These are phyloP conservation scores for Ardeotis arabs DNA, from an alignment of 2,113 vertebrate species.

Conservation along the genomic window DNA sequence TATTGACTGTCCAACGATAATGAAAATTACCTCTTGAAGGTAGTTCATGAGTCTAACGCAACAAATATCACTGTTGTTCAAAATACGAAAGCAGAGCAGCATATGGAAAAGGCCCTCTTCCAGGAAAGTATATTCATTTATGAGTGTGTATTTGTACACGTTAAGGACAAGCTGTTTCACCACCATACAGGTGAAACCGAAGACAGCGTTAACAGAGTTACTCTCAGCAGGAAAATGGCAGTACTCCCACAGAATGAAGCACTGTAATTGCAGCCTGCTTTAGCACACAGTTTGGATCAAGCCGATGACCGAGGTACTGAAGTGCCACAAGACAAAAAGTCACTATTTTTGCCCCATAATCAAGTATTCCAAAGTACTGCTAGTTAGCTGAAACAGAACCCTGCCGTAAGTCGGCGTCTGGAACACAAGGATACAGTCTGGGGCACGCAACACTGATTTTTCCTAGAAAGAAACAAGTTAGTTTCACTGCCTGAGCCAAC, in stretches of 20 bases:
- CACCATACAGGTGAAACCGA: constrained; percentile 29
- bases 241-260: constrained; percentile 81
- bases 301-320: accelerated
- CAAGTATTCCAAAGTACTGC: not conserved
- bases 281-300: not conserved
- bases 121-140: not conserved
- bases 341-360: not conserved
- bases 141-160: constrained; percentile 68
- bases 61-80: not conserved
- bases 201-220: constrained; percentile 65
- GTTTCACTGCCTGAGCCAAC: not conserved
- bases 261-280: constrained; percentile 98
- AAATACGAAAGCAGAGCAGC: not conserved
- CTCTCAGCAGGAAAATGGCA: constrained; percentile 98
- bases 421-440: not conserved
- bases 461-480: not conserved
- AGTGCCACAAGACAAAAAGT: not conserved
- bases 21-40: not conserved
- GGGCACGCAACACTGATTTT: accelerated
- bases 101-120: not conserved
- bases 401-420: accelerated
- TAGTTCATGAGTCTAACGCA: not conserved
- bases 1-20: not conserved
- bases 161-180: constrained; percentile 64
- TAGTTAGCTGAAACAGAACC: not conserved